These are phyloP conservation scores for Rotaria sp. DNA, from an alignment of 2,888 invertebrate species.

Conservation along the genomic window DNA sequence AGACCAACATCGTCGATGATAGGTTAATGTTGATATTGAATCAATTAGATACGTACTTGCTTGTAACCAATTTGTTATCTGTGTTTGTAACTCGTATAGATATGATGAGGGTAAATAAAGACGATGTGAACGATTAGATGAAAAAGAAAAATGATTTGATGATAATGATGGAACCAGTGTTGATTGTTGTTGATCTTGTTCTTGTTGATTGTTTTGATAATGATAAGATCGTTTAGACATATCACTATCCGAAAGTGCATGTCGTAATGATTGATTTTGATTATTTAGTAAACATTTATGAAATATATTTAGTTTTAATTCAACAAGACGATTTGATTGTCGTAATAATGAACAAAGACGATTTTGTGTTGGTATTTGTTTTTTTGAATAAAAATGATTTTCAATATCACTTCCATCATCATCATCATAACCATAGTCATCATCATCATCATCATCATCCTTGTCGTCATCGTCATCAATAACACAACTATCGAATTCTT, in stretches of 20 bases:
- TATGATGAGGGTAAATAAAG: background rate
- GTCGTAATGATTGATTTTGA: background rate
- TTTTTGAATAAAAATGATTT: background rate
- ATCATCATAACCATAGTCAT: background rate
- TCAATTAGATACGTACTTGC: background rate
- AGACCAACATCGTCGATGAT: background rate
- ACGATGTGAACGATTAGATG: conserved; percentile 16
- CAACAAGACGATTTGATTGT: conserved; percentile 7
- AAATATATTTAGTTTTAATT: background rate
- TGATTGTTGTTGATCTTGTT: background rate
- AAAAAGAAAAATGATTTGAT: background rate
- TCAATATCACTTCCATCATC: conserved; percentile 1
- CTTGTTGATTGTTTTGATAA: background rate
- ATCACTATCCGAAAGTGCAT: conserved; percentile 21
- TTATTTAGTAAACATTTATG: background rate
- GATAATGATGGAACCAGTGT: background rate
- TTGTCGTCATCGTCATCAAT: background rate
- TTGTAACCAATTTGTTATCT: conserved; percentile 22
- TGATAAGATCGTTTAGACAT: background rate
- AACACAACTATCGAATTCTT: background rate
- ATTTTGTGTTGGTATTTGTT: background rate
- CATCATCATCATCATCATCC: background rate
- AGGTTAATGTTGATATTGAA: background rate
- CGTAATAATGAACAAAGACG: background rate
- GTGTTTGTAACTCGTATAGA: background rate